These are phyloP conservation scores for Archips xylosteana DNA, from an alignment of 2,888 invertebrate species.

Conservation along the genomic window DNA sequence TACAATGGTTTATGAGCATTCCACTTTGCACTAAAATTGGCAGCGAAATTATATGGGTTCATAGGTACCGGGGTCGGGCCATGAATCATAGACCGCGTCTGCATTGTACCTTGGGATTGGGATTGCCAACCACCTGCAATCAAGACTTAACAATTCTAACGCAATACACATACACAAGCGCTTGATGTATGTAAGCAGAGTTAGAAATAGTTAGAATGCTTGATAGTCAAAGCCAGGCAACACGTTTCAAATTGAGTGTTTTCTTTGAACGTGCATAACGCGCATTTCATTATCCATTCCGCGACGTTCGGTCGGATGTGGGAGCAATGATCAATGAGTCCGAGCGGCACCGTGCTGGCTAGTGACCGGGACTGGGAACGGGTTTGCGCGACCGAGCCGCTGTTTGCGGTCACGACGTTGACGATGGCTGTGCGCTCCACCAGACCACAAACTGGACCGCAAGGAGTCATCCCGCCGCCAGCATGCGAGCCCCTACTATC, in stretches of 20 bases:
- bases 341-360: slow-evolving; percentile 45
- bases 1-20: slow-evolving; percentile 62
- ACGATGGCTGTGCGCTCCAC: slow-evolving; percentile 66
- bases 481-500: slow-evolving; percentile 44
- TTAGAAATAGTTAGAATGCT: slow-evolving; percentile 7
- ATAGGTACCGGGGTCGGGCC: slow-evolving; percentile 54
- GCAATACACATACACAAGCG: background rate
- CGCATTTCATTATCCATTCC: slow-evolving; percentile 53
- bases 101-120: slow-evolving; percentile 39
- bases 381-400: slow-evolving; percentile 67
- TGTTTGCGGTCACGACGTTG: slow-evolving; percentile 76
- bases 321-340: slow-evolving; percentile 56
- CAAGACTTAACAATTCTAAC: slow-evolving; percentile 36
- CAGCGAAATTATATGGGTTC: slow-evolving; percentile 55
- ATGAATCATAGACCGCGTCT: slow-evolving; percentile 56
- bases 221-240: slow-evolving; percentile 1
- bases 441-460: slow-evolving; percentile 74
- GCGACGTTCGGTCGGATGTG: slow-evolving; percentile 49
- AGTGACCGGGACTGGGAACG: slow-evolving; percentile 59
- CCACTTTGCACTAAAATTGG: slow-evolving; percentile 68
- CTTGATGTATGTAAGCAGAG: too few relatives aligned
- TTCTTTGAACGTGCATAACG: slow-evolving; percentile 49
- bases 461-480: slow-evolving; percentile 52
- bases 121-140: slow-evolving; percentile 34
- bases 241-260: slow-evolving; percentile 44